phyloP scores from a whole-genome alignment of 1,140 invertebrate genomes.

The Coenobita brevimanus region DNA sequence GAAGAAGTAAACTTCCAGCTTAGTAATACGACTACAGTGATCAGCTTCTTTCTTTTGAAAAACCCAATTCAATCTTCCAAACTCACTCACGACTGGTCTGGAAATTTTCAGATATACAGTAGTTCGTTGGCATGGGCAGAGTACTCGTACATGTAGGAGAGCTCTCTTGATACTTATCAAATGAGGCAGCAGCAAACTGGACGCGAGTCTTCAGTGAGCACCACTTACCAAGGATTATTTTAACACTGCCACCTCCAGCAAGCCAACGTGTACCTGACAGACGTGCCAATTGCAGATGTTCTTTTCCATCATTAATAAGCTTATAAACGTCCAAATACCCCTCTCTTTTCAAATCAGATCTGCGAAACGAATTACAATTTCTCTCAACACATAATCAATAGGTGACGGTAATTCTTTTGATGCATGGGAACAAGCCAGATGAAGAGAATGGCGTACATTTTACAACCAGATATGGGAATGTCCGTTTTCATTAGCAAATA shows the following conservation, averaged over 20 bases:
- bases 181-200: constrained; percentile 25
- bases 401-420: constrained; percentile 30
- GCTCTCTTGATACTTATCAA: constrained; percentile 40
- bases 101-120: constrained; percentile 21
- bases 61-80: constrained; percentile 16
- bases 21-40: constrained; percentile 24
- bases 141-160: constrained; percentile 24
- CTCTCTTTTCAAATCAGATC: constrained; percentile 23
- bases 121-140: constrained; percentile 26
- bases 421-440: constrained; percentile 25
- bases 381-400: constrained; percentile 32
- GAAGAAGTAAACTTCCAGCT: constrained; percentile 21
- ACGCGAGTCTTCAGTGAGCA: constrained; percentile 26
- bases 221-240: constrained; percentile 8
- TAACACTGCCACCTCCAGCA: constrained; percentile 16
- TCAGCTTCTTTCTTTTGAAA: constrained; percentile 40
- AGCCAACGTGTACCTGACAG: constrained; percentile 45
- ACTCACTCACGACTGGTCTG: constrained; percentile 26
- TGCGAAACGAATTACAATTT: constrained; percentile 31
- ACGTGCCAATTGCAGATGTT: constrained; percentile 17
- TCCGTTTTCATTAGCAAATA: constrained; percentile 31
- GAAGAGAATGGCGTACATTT: constrained; percentile 34
- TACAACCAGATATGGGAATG: neutral
- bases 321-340: constrained; percentile 36
- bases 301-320: constrained; percentile 38